Base-by-base conservation (phyloP, 2,113 vertebrate genomes). In the Agapornis roseicollis region DNA sequence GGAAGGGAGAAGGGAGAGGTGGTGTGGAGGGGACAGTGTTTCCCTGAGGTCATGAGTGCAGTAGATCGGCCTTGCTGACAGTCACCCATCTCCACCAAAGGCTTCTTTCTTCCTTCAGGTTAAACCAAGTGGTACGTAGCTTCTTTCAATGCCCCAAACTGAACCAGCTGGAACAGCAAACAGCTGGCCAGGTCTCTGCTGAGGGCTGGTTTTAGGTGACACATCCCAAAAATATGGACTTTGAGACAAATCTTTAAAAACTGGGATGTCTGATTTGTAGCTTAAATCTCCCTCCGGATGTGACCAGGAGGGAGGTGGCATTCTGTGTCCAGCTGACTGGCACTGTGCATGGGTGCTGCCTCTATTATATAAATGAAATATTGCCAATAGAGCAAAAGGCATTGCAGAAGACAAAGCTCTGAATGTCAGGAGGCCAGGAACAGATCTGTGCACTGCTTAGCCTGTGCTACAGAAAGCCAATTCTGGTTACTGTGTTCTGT, bases 51-150 rank as follows among this genome's bases (percentile, higher is more conserved):
- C 9, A 35, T 58, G 33, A 10, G 8, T 3, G 16, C 0, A 7
- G 10, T 20, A 13, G 13, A 7, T 24, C 37, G 27, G 49, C 29
- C 33, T 37, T 1, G 0, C 10, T 41, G 11, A 5, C 20, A 17
- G 13, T 18, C 7, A 4, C 13, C 35, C 14, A 28, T 8, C 14
- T 71, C 28, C 52, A 68, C 20, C 47, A 37, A 37, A 65, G 1
- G 41, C 5, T 80, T 72, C 74, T 46, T 28, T 80, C 39, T 85
- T 42, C 37, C 46, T 63, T 89, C 17, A 2, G 9, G 9, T n/a
- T 61, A 81, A 84, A 46, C 7, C 22, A 64, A 55, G 46, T 41
- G 42, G 56, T 53, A 1, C 3, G 35, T 1, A 63, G 24, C 24
- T 44, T 80, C 76, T 28, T 84, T 15, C 61, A 77, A 56, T 6